Percentiles rank a stretch among this genome's conserved stretches.
phyloP scores from a whole-genome alignment of 2,888 invertebrate genomes.

The Dynastes hyllus region DNA sequence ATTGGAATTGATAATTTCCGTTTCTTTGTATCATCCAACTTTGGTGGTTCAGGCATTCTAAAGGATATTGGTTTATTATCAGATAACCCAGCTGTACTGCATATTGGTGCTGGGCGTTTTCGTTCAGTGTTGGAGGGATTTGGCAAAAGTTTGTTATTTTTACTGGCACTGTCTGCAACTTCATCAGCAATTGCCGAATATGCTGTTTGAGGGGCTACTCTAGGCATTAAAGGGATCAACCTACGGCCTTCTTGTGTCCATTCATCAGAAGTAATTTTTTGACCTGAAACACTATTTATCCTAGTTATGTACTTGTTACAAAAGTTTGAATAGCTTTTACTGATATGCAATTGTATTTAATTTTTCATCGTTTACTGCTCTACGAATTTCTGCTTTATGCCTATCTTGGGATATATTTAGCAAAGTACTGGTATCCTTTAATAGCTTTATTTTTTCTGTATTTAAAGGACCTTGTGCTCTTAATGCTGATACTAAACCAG shows the following conservation, averaged over 20 bases:
- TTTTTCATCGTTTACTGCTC: slow-evolving; percentile 94
- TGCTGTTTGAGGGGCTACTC: slow-evolving; percentile 89
- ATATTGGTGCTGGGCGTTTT: slow-evolving; percentile 62
- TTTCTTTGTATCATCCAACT: slow-evolving; percentile 66
- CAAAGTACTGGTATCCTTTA: slow-evolving; percentile 87
- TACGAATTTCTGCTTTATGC: slow-evolving; percentile 92
- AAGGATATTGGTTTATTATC: slow-evolving; percentile 63
- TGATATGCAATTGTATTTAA: slow-evolving; percentile 91
- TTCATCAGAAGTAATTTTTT: slow-evolving; percentile 78
- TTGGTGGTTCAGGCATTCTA: slow-evolving; percentile 68
- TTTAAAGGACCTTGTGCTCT: slow-evolving; percentile 93
- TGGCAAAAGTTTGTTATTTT: slow-evolving; percentile 77
- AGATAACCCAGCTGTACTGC: slow-evolving; percentile 59
- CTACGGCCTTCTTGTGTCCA: slow-evolving; percentile 93
- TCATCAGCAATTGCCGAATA: slow-evolving; percentile 89
- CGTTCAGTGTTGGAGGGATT: slow-evolving; percentile 71
- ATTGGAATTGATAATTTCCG: slow-evolving; percentile 63
- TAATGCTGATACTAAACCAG: slow-evolving; percentile 90
- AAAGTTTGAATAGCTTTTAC: slow-evolving; percentile 73
- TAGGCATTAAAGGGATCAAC: slow-evolving; percentile 86
- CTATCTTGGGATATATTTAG: slow-evolving; percentile 92
- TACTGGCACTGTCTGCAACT: slow-evolving; percentile 79
- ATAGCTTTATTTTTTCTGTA: slow-evolving; percentile 86
- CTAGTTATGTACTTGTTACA: slow-evolving; percentile 41
- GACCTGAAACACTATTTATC: slow-evolving; percentile 76